Evolutionary conservation across 2,888 invertebrate genomes (phyloP).

Genomic region (Ypsolopha sequella): DNA sequence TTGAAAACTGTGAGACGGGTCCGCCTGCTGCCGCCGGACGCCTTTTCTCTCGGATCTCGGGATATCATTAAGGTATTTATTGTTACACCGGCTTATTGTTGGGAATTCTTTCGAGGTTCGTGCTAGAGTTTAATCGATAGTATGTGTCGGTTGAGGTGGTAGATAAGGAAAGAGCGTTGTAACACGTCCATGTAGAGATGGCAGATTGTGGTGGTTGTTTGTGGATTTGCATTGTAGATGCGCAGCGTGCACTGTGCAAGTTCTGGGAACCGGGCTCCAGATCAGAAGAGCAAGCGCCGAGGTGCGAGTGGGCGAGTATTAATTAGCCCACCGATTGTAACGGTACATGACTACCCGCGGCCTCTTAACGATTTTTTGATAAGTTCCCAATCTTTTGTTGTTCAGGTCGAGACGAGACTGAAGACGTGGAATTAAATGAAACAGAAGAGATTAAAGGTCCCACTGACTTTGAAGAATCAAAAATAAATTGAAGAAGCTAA

Average conservation of each 20-base stretch:
- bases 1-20: slow-evolving; percentile 56
- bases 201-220: slow-evolving; percentile 44
- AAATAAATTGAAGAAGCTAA: no score
- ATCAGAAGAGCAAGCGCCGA: slow-evolving; percentile 10
- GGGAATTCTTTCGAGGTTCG: slow-evolving; percentile 59
- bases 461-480: no score
- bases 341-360: slow-evolving; percentile 29
- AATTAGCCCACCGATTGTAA: slow-evolving; percentile 47
- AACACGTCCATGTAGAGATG: slow-evolving; percentile 42
- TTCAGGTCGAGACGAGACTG: no score
- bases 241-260: slow-evolving; percentile 35
- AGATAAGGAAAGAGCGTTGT: slow-evolving; percentile 29
- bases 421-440: no score
- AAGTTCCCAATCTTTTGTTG: slow-evolving; percentile 24
- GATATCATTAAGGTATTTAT: slow-evolving; percentile 72
- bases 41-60: slow-evolving; percentile 63
- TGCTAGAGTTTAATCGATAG: slow-evolving; percentile 58
- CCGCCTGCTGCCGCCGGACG: slow-evolving; percentile 56
- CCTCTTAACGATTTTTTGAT: slow-evolving; percentile 50
- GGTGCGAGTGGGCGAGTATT: slow-evolving; percentile 52
- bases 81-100: slow-evolving; percentile 69
- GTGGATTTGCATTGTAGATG: slow-evolving; percentile 62
- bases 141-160: slow-evolving; percentile 16
- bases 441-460: no score
- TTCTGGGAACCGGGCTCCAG: slow-evolving; percentile 33